Evolutionary conservation across 30 jellyfish, hydroid and myxozoan species (phyloP), one percentile per base, ranked within the genome.

Genomic region (Clytia hemisphaerica): DNA sequence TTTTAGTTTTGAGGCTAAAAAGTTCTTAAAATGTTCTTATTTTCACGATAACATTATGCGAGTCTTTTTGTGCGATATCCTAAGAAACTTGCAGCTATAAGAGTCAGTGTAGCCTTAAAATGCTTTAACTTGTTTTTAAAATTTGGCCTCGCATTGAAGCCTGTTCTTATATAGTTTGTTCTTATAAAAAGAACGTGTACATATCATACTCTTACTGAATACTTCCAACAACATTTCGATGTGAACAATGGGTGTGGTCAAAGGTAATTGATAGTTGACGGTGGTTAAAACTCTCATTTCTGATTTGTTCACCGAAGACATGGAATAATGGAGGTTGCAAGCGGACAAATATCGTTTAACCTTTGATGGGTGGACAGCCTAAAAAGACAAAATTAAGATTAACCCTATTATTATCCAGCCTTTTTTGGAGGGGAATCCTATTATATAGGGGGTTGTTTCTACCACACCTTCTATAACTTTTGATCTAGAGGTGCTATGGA

Each of bases 251-350:
- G 95, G 95, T 16, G 95, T 63, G 14, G 88, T 21, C 7, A 53
- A 80, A 48, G 77, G 61, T 40, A 84, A 54, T 22, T 73, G 75
- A 58, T 69, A 84, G 37, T 76, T 82, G 29, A 84, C 33, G 22
- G 95, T 71, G 48, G 73, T 69, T 44, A 84, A 55, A n/a, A 84
- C 77, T 25, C 95, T 58, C 26, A 84, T 19, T 63, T 84, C 95
- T 3, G 95, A 84, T 34, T 84, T 84, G 65, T 66, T 55, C 38
- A 84, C 82, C 31, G 83, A 67, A 32, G 89, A 19, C 1, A 72
- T 70, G 3, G 89, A 64, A 58, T 69, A 76, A 29, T 70, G 76
- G 25, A 49, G 77, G 2, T 82, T 89, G 31, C 66, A 49, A 25
- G 84, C 70, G 2, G 77, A 75, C 33, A 77, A 60, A 9, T 76